phyloP scores from a whole-genome alignment of 2,797 vertebrate species.

The Hylomyscus alleni region DNA sequence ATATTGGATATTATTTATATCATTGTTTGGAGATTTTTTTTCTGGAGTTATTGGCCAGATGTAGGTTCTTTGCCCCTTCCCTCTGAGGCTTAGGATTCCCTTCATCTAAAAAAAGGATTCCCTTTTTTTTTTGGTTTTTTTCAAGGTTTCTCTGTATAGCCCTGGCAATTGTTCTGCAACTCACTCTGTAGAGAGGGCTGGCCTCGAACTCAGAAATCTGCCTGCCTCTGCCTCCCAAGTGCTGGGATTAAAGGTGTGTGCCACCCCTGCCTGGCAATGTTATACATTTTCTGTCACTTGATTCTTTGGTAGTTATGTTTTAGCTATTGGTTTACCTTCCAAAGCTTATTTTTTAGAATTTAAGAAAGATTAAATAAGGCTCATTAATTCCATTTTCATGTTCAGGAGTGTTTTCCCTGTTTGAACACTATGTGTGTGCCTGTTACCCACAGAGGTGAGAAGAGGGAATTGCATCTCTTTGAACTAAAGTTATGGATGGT shows the following conservation, averaged over 20 bases:
- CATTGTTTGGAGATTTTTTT: background rate
- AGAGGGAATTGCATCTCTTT: background rate
- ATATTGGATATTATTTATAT: background rate
- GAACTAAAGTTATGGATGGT: background rate
- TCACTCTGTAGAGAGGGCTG: too few relatives aligned
- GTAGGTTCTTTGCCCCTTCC: background rate
- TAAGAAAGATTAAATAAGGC: background rate
- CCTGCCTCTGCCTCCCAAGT: too few relatives aligned
- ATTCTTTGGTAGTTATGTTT: conserved; percentile 7
- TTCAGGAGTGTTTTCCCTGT: background rate
- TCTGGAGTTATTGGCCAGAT: background rate
- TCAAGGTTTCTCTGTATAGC: too few relatives aligned
- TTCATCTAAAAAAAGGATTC: background rate
- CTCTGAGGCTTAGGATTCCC: background rate
- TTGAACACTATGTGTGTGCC: background rate
- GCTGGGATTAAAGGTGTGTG: too few relatives aligned
- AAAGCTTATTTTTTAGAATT: background rate
- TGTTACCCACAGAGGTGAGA: background rate
- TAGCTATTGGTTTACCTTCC: conserved; percentile 40
- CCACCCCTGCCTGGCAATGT: background rate
- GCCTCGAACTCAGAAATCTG: too few relatives aligned
- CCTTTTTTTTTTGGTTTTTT: too few relatives aligned
- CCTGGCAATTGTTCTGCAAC: too few relatives aligned
- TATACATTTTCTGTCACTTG: background rate
- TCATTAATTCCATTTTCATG: background rate